Percentiles rank a stretch among this genome's conserved stretches.
phyloP scores from a whole-genome alignment of 2,888 invertebrate genomes.

The Orthosia cruda region DNA sequence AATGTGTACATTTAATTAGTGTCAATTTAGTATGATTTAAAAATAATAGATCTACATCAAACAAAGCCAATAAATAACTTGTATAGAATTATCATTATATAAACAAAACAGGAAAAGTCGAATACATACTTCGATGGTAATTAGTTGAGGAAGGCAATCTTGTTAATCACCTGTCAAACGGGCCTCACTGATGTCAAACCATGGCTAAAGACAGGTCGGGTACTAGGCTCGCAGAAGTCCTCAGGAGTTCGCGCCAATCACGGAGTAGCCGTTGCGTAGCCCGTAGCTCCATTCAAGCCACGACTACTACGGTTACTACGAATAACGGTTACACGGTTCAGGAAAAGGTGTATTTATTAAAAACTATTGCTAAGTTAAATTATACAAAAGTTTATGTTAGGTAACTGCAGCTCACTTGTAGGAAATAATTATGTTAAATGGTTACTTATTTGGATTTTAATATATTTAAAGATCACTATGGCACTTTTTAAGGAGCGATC shows the following conservation, averaged over 20 bases:
- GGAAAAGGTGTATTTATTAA: slow-evolving; percentile 3
- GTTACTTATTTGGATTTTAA: no score
- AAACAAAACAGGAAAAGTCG: slow-evolving; percentile 2
- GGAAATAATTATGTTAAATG: no score
- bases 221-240: slow-evolving; percentile 82
- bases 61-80: background rate
- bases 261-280: slow-evolving; percentile 23
- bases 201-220: slow-evolving; percentile 87
- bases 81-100: background rate
- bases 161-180: slow-evolving; percentile 84
- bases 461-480: no score
- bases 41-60: background rate
- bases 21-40: background rate
- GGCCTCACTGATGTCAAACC: slow-evolving; percentile 89
- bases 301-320: slow-evolving; percentile 39
- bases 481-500: no score
- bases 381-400: background rate
- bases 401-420: background rate
- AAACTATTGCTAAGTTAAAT: background rate
- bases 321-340: slow-evolving; percentile 37
- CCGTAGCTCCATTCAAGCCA: slow-evolving; percentile 54
- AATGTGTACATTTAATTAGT: slow-evolving; percentile 1
- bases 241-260: slow-evolving; percentile 58
- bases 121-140: slow-evolving; percentile 2
- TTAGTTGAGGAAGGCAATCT: slow-evolving; percentile 37